phyloP scores from a whole-genome alignment of 2,113 vertebrate species.

The Hemiprocne comata region DNA sequence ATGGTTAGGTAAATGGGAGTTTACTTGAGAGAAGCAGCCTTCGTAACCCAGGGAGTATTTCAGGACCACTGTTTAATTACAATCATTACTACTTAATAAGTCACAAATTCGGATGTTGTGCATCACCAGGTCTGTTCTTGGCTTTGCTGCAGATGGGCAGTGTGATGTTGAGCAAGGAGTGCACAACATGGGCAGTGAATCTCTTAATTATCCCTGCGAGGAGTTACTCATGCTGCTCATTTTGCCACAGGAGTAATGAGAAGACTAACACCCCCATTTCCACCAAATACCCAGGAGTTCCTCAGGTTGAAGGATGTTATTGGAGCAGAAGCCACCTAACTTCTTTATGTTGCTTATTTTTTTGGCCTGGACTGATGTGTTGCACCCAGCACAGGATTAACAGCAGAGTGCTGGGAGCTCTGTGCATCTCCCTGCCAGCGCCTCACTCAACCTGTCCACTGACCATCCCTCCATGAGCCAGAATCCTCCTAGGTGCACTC shows the following conservation, averaged over 20 bases:
- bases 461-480: not conserved
- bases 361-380: not conserved
- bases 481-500: not conserved
- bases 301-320: not conserved
- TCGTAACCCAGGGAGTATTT: not conserved
- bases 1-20: not conserved
- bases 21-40: not conserved
- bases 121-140: not conserved
- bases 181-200: accelerated
- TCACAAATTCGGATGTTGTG: not conserved
- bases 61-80: constrained; percentile 16
- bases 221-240: not conserved
- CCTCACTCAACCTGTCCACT: not conserved
- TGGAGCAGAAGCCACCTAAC: not conserved
- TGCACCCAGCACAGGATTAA: not conserved
- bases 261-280: not conserved
- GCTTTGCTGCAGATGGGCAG: not conserved
- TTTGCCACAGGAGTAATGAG: not conserved
- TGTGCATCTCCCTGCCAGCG: not conserved
- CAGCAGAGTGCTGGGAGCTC: not conserved
- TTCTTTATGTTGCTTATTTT: not conserved
- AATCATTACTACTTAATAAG: not conserved
- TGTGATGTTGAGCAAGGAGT: not conserved
- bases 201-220: not conserved
- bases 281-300: not conserved